These are phyloP conservation scores for Rhagium mordax DNA, from an alignment of 2,888 invertebrate species.

Conservation along the genomic window DNA sequence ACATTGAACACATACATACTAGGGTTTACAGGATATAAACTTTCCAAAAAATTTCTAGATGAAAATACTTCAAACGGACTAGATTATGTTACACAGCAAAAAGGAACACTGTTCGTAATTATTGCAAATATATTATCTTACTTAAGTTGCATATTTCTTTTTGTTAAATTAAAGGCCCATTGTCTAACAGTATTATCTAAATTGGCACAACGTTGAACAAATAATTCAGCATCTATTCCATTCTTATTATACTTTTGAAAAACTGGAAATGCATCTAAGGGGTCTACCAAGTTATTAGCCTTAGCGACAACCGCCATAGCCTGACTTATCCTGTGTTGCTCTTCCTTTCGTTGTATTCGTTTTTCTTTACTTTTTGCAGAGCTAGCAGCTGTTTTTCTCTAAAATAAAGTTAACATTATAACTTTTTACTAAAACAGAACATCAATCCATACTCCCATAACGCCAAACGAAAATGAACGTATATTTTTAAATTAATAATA, in stretches of 20 bases:
- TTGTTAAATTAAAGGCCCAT: constrained; percentile 84
- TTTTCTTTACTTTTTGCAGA: constrained; percentile 76
- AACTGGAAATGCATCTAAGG: constrained; percentile 75
- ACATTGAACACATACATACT: too few species aligned
- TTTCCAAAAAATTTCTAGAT: too few species aligned
- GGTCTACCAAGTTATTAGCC: constrained; percentile 75
- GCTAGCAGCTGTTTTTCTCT: constrained; percentile 73
- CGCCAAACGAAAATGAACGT: not conserved
- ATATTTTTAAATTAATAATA: not conserved
- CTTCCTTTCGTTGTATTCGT: constrained; percentile 75
- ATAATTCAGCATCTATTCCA: constrained; percentile 75
- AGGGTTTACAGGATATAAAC: too few species aligned
- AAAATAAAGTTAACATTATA: constrained; percentile 39
- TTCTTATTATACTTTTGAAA: constrained; percentile 77
- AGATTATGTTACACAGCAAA: too few species aligned
- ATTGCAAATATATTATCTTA: constrained; percentile 69
- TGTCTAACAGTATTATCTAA: constrained; percentile 74
- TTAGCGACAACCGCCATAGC: constrained; percentile 75
- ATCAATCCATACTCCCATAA: not conserved
- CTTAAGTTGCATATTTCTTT: constrained; percentile 84
- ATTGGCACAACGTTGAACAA: constrained; percentile 74
- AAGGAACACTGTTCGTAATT: not conserved
- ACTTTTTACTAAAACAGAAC: not conserved
- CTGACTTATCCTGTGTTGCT: constrained; percentile 75
- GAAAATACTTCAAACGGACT: too few species aligned